phyloP scores from a whole-genome alignment of 2,797 vertebrate species.

The Erithacus rubecula region DNA sequence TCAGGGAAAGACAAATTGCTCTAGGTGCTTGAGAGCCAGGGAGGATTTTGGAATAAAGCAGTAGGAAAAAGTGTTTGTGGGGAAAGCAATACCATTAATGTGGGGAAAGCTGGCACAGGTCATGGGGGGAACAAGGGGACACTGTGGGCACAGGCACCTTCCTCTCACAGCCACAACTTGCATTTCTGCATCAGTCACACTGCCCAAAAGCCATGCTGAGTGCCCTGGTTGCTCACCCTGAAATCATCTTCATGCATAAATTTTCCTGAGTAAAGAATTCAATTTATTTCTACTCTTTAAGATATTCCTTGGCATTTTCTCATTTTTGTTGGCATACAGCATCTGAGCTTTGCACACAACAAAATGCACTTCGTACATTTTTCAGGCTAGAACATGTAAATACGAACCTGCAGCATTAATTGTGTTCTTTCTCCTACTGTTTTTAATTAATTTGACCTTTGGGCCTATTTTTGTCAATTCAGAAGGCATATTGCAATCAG shows the following conservation, averaged over 20 bases:
- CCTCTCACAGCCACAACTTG: neutral
- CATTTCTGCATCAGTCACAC: neutral
- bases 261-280: neutral
- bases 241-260: neutral
- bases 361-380: neutral
- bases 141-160: neutral
- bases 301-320: neutral
- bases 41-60: neutral
- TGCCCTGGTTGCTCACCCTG: neutral
- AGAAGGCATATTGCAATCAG: conserved; percentile 12
- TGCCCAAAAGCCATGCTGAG: fast-evolving
- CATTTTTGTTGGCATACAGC: neutral
- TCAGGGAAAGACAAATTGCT: neutral
- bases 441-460: conserved; percentile 63
- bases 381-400: neutral
- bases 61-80: neutral
- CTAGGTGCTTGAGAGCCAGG: neutral
- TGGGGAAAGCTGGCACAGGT: neutral
- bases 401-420: neutral
- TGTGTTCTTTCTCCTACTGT: conserved; percentile 6
- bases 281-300: neutral
- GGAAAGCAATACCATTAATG: neutral
- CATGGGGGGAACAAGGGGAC: fast-evolving
- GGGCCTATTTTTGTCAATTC: conserved; percentile 40
- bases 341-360: neutral